Percentiles rank a stretch among this genome's conserved stretches.
These are phyloP conservation scores for Montipora sp. DNA, from an alignment of 64 coral and sea anemone species.

Conservation along the genomic window DNA sequence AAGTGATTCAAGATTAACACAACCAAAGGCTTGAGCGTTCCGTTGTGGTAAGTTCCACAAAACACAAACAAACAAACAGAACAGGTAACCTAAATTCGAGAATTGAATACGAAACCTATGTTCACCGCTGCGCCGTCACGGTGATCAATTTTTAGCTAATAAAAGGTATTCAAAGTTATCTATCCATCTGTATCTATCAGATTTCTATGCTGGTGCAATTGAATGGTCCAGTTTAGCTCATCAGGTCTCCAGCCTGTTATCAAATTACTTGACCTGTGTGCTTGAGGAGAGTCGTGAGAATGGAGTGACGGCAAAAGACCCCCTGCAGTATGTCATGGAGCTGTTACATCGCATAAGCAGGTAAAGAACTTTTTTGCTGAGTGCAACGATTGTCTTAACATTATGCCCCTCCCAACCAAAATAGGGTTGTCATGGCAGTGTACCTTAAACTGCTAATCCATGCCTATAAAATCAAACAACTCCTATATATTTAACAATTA, in stretches of 20 bases:
- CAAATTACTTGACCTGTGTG: conserved; percentile 86
- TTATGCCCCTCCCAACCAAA: background rate
- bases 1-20: too few species aligned
- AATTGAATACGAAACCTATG: too few species aligned
- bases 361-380: conserved; percentile 3
- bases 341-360: conserved; percentile 81
- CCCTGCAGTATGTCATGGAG: conserved; percentile 83
- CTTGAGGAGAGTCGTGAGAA: conserved; percentile 70
- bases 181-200: conserved; percentile 7
- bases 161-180: too few species aligned
- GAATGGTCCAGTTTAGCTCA: conserved; percentile 96
- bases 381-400: background rate
- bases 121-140: too few species aligned
- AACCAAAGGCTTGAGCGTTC: too few species aligned
- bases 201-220: conserved; percentile 74
- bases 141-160: too few species aligned
- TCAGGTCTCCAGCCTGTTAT: conserved; percentile 91
- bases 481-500: too few species aligned
- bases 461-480: too few species aligned
- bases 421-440: background rate
- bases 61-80: too few species aligned
- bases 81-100: too few species aligned
- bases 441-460: too few species aligned
- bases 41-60: too few species aligned
- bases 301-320: conserved; percentile 48